A percentile compares a stretch with the other conserved stretches of the same genome.
Conservation (phyloP, 2,888 invertebrate species). For the Cyaniris semiargus region DNA sequence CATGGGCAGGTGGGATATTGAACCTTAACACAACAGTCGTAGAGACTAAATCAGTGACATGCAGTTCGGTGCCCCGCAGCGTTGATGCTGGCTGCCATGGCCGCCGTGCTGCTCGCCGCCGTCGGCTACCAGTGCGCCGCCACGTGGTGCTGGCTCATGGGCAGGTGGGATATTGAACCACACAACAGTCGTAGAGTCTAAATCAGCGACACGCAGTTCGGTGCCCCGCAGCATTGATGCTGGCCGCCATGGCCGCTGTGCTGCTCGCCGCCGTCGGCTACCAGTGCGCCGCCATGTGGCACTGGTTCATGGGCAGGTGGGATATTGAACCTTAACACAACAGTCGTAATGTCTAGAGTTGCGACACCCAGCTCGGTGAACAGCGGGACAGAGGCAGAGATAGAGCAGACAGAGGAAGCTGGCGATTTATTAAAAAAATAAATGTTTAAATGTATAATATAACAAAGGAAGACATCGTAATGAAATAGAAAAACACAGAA, state of each 20-base stretch:
- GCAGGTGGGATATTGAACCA: constrained; percentile 59
- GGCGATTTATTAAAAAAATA: too few species aligned
- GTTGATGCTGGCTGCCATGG: constrained; percentile 82
- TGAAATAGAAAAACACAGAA: too few species aligned
- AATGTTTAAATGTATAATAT: too few species aligned
- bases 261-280: constrained; percentile 85
- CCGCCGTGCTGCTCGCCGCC: constrained; percentile 84
- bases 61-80: constrained; percentile 59
- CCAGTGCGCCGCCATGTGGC: constrained; percentile 87
- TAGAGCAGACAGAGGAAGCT: too few species aligned
- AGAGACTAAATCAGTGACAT: neutral
- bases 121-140: constrained; percentile 87
- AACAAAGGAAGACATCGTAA: too few species aligned
- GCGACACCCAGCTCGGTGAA: too few species aligned
- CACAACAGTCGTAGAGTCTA: neutral
- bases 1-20: constrained; percentile 71
- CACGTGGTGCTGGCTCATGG: constrained; percentile 86
- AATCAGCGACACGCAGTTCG: too few species aligned
- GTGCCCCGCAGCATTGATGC: constrained; percentile 73
- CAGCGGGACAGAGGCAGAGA: too few species aligned
- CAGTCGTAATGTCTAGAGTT: neutral
- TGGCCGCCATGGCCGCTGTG: constrained; percentile 84
- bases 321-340: neutral
- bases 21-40: neutral
- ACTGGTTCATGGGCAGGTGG: constrained; percentile 83